Evolutionary conservation across 2,888 invertebrate species (phyloP).

Genomic region (Nephrotoma guestfalica): DNA sequence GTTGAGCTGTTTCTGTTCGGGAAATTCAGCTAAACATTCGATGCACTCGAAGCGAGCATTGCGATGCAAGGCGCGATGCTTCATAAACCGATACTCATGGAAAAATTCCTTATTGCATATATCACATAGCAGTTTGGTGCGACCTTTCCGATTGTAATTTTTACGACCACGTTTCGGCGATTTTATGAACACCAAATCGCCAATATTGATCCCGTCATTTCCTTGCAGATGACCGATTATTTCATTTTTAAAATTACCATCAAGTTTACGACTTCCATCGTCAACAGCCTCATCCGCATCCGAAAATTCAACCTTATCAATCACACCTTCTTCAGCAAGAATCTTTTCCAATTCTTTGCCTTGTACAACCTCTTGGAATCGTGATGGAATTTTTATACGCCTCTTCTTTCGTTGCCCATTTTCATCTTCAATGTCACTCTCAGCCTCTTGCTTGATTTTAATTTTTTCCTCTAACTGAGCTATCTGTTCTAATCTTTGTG

Average conservation of each 20-base stretch:
- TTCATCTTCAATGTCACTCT: slow-evolving; percentile 19
- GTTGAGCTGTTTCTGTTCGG: slow-evolving; percentile 35
- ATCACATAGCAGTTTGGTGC: slow-evolving; percentile 25
- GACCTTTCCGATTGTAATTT: neutral
- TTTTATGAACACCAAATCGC: slow-evolving; percentile 44
- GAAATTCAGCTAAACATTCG: slow-evolving; percentile 35
- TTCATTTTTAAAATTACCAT: slow-evolving; percentile 26
- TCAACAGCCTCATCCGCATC: slow-evolving; percentile 19
- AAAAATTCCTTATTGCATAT: slow-evolving; percentile 36
- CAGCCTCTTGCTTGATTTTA: slow-evolving; percentile 11
- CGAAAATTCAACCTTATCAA: slow-evolving; percentile 40
- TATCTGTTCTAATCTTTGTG: slow-evolving; percentile 15
- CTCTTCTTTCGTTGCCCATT: slow-evolving; percentile 42
- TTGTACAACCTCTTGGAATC: slow-evolving; percentile 47
- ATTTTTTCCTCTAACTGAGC: slow-evolving; percentile 13
- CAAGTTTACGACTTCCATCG: slow-evolving; percentile 9
- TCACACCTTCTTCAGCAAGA: slow-evolving; percentile 55
- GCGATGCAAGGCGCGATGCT: slow-evolving; percentile 46
- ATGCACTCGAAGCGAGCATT: slow-evolving; percentile 44
- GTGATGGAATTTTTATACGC: slow-evolving; percentile 47
- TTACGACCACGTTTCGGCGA: slow-evolving; percentile 13
- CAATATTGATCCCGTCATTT: slow-evolving; percentile 40
- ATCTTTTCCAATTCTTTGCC: slow-evolving; percentile 62
- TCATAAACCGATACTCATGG: slow-evolving; percentile 36
- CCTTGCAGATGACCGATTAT: slow-evolving; percentile 53